Evolutionary conservation across 2,888 invertebrate genomes (phyloP).

Genomic region (Archips xylosteana): DNA sequence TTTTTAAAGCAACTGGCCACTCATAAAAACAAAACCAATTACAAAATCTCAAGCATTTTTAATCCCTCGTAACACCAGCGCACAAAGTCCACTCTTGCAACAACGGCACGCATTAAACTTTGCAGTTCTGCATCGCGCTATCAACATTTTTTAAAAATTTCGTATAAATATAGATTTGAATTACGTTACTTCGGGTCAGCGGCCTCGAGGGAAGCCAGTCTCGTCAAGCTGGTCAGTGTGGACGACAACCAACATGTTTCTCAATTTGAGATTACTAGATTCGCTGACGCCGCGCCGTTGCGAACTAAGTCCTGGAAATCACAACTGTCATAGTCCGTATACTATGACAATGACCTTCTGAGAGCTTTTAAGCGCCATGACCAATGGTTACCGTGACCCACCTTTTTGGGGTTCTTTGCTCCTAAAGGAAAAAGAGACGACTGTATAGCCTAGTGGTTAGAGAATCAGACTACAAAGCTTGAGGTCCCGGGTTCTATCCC

Average conservation of each 20-base stretch:
- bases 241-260: not conserved
- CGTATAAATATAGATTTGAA: not conserved
- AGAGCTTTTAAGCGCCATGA: not conserved
- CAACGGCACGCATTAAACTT: not conserved
- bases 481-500: too few species aligned
- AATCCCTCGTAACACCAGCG: not conserved
- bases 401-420: slow-evolving; percentile 13
- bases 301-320: too few species aligned
- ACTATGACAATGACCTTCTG: too few species aligned
- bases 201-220: slow-evolving; percentile 17
- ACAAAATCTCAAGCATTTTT: not conserved
- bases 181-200: not conserved
- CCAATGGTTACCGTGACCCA: slow-evolving; percentile 14
- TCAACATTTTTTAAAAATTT: not conserved
- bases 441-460: too few species aligned
- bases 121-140: not conserved
- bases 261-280: not conserved
- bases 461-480: too few species aligned
- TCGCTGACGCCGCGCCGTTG: too few species aligned
- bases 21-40: not conserved
- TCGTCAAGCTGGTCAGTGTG: slow-evolving; percentile 19
- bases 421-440: too few species aligned
- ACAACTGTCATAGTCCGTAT: too few species aligned
- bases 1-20: not conserved
- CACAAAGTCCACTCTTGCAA: not conserved